phyloP scores from a whole-genome alignment of 2,113 vertebrate genomes.

The human (Homo sapiens) region DNA sequence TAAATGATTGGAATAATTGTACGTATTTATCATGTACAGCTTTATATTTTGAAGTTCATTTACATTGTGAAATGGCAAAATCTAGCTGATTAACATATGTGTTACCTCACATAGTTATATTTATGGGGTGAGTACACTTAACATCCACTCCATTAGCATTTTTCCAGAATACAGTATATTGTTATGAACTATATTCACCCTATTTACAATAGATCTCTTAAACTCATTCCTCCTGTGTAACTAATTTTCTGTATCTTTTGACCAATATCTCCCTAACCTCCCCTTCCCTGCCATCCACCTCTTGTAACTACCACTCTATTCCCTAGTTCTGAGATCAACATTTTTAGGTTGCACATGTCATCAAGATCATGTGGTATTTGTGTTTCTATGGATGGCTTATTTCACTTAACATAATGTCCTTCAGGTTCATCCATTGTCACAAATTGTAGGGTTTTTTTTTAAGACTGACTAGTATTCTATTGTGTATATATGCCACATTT shows the following conservation, averaged over 20 bases:
- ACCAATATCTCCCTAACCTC: not conserved
- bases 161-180: not conserved
- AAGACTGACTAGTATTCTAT: not conserved
- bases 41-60: not conserved
- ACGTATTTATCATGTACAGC: not conserved
- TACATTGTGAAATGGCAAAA: not conserved
- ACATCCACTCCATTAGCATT: not conserved
- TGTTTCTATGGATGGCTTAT: not conserved
- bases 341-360: not conserved
- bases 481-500: not conserved
- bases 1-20: too few species aligned
- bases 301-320: not conserved
- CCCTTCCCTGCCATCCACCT: fast-evolving
- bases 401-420: not conserved
- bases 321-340: not conserved
- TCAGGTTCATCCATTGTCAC: not conserved
- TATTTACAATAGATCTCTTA: not conserved
- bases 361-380: too few species aligned
- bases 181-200: not conserved
- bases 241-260: not conserved
- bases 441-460: not conserved
- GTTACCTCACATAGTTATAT: not conserved
- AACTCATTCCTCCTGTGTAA: not conserved
- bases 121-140: not conserved
- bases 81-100: too few species aligned